Evolutionary conservation across 2,797 vertebrate species (phyloP).

Genomic region (Anas bahamensis): DNA sequence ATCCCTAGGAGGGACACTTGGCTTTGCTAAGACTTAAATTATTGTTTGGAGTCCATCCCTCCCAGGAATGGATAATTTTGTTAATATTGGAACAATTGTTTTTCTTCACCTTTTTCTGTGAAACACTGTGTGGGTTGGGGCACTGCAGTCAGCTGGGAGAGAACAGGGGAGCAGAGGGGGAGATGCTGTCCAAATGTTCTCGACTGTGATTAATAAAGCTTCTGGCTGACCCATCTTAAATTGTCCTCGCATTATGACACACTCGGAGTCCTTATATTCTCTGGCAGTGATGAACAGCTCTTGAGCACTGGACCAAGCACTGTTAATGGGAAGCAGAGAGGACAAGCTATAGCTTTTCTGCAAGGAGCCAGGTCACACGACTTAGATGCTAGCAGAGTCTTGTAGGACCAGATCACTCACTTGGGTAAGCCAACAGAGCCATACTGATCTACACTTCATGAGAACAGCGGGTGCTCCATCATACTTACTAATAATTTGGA

Average conservation of each 20-base stretch:
- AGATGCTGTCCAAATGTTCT: not conserved
- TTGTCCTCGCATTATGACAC: not conserved
- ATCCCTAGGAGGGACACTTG: not conserved
- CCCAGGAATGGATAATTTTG: not conserved
- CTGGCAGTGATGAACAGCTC: not conserved
- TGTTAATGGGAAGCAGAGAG: not conserved
- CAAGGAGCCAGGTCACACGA: not conserved
- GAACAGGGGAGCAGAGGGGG: not conserved
- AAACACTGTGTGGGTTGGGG: not conserved
- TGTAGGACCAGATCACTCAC: not conserved
- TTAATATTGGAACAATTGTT: not conserved
- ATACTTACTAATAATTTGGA: not conserved
- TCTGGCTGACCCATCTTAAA: not conserved
- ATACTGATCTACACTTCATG: fast-evolving
- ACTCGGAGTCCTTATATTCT: not conserved
- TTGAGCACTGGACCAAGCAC: not conserved
- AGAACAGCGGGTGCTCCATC: not conserved
- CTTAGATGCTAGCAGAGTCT: not conserved
- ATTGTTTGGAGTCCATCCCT: not conserved
- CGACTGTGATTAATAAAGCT: not conserved
- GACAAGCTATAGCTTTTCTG: not conserved
- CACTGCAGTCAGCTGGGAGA: not conserved
- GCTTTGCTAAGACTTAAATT: not conserved
- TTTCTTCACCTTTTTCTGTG: not conserved
- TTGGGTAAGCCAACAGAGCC: not conserved